phyloP scores from a whole-genome alignment of 2,797 vertebrate species.

The Emys orbicularis region DNA sequence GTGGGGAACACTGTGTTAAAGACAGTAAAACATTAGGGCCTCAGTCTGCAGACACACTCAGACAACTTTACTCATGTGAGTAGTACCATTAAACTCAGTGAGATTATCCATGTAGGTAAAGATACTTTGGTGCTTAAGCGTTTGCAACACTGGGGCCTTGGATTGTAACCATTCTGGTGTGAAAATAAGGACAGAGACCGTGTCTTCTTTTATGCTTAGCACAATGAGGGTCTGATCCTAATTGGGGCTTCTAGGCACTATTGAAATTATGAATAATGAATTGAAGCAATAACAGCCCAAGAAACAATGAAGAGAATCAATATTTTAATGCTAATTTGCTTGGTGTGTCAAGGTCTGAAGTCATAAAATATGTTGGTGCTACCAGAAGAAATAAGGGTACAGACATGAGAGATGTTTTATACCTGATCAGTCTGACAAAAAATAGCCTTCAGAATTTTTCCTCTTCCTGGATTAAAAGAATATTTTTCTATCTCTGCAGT shows the following conservation, averaged over 20 bases:
- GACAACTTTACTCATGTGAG: not conserved
- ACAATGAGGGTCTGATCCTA: not conserved
- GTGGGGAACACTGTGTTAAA: not conserved
- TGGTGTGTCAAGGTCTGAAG: not conserved
- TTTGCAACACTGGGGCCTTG: not conserved
- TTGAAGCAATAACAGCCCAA: not conserved
- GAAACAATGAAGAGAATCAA: not conserved
- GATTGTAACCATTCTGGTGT: not conserved
- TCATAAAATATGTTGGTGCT: not conserved
- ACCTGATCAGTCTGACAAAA: not conserved
- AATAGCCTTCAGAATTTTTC: not conserved
- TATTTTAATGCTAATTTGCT: not conserved
- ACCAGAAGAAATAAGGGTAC: not conserved
- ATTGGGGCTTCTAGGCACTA: not conserved
- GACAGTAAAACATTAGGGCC: not conserved
- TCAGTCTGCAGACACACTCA: not conserved
- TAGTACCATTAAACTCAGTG: not conserved
- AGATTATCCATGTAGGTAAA: not conserved
- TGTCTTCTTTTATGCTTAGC: not conserved
- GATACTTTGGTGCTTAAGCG: not conserved
- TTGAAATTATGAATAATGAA: not conserved
- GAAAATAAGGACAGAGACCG: not conserved
- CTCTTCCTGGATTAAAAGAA: not conserved
- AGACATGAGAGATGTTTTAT: not conserved
- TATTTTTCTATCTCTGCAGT: not conserved